Evolutionary conservation across 2,888 invertebrate genomes (phyloP), one percentile per base, ranked within the genome.

Genomic region (Ochropleura leucogaster): DNA sequence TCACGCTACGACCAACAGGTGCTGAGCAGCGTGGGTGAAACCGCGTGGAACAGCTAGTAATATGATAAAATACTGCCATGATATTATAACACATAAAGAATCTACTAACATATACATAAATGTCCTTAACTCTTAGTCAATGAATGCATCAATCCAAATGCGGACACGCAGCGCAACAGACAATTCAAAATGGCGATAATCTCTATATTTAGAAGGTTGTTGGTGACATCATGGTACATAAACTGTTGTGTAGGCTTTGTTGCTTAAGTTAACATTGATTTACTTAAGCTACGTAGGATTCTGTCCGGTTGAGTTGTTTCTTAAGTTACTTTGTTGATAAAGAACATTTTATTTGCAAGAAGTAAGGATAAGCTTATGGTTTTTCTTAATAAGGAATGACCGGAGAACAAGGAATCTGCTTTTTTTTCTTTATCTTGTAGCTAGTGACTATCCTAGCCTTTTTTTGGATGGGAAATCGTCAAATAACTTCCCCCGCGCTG

Each of bases 191-290:
- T 84, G 82, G 69, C 81, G 72, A 64, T 68, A 51, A 74, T 62
- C 10, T 53, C 69, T 77, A 68, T 79, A 74, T 79, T 55, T 65
- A 80, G 85, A 80, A 74, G 72, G 62, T 42, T 72, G 79, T n/a
- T 44, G 42, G 72, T 85, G 85, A 85, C 87, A 85, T 85, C 85
- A 85, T 70, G 18, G n/a, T 63, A 62, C 68, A 40, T 72, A 20
- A 53, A 68, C 47, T 47, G 44, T 76, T 62, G 81, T 78, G 85
- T 85, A 74, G 74, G 83, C 57, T 77, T 60, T 30, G 53, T 70
- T 49, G 53, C 55, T 75, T 60, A 65, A 60, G 51, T 65, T 64
- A 44, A 65, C 57, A 65, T 70, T 72, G 47, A 76, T 80, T 70
- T 49, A 64, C 68, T 62, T 70, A 70, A 46, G 46, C 49, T 49